A percentile compares a stretch with the other conserved stretches of the same genome.
Evolutionary conservation across 2,113 vertebrate genomes (phyloP).

Genomic region (Larimichthys polyactis): DNA sequence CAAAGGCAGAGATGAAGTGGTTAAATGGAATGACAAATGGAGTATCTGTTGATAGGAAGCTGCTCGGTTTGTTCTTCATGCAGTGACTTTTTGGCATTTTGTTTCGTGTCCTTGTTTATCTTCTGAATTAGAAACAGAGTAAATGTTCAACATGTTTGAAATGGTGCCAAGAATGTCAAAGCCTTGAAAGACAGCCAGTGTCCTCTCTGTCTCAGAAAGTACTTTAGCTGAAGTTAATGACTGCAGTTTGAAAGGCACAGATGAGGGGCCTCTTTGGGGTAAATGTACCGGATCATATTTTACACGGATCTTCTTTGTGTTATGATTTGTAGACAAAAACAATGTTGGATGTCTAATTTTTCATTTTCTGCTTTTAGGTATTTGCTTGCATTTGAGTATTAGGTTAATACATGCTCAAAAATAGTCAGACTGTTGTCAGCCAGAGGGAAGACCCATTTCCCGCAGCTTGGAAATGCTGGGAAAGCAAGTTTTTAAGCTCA

Average conservation of each 20-base stretch:
- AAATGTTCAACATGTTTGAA: constrained; percentile 34
- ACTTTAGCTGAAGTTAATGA: constrained; percentile 53
- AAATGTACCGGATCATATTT: constrained; percentile 33
- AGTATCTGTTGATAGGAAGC: constrained; percentile 28
- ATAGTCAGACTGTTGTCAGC: too few relatives aligned
- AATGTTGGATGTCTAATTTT: neutral
- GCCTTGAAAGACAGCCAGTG: constrained; percentile 67
- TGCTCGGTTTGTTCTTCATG: constrained; percentile 42
- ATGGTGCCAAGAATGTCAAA: constrained; percentile 53
- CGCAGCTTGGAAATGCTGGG: too few relatives aligned
- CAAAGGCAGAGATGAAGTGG: constrained; percentile 1
- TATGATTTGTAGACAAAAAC: constrained; percentile 3
- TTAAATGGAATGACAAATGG: constrained; percentile 44
- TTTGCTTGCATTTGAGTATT: neutral
- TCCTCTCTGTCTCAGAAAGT: constrained; percentile 55
- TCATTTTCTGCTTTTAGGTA: neutral
- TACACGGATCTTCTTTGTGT: constrained; percentile 17
- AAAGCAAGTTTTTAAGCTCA: too few relatives aligned
- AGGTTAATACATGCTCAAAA: neutral
- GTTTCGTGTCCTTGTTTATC: constrained; percentile 63
- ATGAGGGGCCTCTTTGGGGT: constrained; percentile 12
- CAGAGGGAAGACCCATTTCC: too few relatives aligned
- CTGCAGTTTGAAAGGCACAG: constrained; percentile 46
- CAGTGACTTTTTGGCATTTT: constrained; percentile 50
- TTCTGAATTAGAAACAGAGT: constrained; percentile 42